phyloP scores from a whole-genome alignment of 1,140 invertebrate species.

The Eueides isabella region DNA sequence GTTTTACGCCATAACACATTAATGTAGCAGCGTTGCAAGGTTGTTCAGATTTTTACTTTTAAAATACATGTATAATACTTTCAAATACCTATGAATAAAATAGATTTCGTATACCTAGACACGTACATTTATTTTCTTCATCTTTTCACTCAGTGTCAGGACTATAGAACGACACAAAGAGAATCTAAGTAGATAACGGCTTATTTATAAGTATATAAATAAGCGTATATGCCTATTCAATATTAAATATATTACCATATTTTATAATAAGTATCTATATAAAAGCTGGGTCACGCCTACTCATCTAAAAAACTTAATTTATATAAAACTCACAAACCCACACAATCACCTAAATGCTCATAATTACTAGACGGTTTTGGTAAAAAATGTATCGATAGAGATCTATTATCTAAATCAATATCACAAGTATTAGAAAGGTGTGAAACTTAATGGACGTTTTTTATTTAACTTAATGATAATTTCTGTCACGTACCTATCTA shows the following conservation, averaged over 20 bases:
- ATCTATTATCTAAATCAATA: conserved; percentile 76
- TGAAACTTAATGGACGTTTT: conserved; percentile 39
- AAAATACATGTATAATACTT: too few species aligned
- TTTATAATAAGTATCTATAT: neutral
- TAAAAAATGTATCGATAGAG: conserved; percentile 60
- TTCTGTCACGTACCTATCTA: conserved; percentile 15
- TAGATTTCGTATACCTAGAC: too few species aligned
- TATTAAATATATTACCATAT: neutral
- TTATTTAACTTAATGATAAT: conserved; percentile 2
- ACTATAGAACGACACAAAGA: too few species aligned
- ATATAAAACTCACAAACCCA: conserved; percentile 44
- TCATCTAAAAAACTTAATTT: neutral
- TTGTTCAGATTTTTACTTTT: too few species aligned
- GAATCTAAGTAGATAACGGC: too few species aligned
- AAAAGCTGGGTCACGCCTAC: neutral
- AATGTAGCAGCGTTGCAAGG: too few species aligned
- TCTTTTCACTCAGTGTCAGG: too few species aligned
- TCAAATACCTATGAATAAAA: too few species aligned
- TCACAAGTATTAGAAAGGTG: conserved; percentile 53
- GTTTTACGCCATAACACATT: too few species aligned
- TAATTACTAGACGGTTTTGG: conserved; percentile 52
- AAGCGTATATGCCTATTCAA: too few species aligned
- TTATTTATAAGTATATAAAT: too few species aligned
- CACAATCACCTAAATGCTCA: conserved; percentile 48
- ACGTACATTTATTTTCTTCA: too few species aligned